Evolutionary conservation across 2,797 vertebrate species (phyloP).

Genomic region (Poeciliopsis paucimaculata): DNA sequence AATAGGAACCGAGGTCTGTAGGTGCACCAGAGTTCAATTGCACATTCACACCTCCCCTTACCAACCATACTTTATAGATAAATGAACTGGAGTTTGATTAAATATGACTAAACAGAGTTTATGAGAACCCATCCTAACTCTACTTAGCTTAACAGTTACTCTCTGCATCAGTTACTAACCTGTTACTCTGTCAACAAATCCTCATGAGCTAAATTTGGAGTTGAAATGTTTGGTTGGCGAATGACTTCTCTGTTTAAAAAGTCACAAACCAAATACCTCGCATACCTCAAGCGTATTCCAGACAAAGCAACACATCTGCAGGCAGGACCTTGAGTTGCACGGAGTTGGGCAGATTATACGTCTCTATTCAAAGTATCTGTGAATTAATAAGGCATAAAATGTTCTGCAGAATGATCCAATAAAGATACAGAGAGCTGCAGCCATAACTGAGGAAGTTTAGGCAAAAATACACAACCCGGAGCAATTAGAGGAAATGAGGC

Average conservation of each 20-base stretch:
- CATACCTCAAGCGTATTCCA: not conserved
- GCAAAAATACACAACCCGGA: not conserved
- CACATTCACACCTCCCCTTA: too few relatives aligned
- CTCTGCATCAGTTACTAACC: not conserved
- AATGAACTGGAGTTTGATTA: too few relatives aligned
- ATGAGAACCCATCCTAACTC: too few relatives aligned
- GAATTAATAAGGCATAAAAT: not conserved
- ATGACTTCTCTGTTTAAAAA: not conserved
- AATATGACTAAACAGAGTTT: too few relatives aligned
- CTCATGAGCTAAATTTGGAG: not conserved
- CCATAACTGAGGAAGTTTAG: not conserved
- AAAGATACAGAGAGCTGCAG: not conserved
- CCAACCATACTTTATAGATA: too few relatives aligned
- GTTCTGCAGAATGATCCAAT: not conserved
- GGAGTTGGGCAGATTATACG: not conserved
- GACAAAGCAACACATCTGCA: constrained; percentile 16
- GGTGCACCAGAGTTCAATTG: too few relatives aligned
- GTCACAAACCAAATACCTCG: not conserved
- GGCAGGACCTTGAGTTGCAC: constrained; percentile 4
- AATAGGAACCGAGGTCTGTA: too few relatives aligned
- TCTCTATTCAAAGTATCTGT: not conserved
- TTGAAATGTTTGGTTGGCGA: not conserved
- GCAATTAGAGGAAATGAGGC: not conserved
- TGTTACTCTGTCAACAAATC: not conserved
- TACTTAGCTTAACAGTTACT: too few relatives aligned